phyloP scores from a whole-genome alignment of 2,888 invertebrate species.

The Lacanobia wlatinum region DNA sequence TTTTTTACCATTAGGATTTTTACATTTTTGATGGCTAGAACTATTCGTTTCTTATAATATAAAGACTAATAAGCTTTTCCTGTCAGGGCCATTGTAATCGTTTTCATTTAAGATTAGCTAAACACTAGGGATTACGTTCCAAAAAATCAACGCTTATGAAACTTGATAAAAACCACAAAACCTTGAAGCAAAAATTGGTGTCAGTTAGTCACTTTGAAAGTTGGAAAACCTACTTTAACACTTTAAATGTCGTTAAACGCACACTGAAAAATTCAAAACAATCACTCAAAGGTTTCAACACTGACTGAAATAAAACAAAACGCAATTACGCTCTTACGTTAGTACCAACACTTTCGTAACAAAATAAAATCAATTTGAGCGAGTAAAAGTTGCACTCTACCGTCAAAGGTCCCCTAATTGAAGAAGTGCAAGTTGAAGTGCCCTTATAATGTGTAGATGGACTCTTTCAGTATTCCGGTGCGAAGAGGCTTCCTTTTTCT shows the following conservation, averaged over 20 bases:
- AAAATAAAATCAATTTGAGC: constrained; percentile 21
- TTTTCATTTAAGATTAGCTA: too few relatives aligned
- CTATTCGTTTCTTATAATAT: too few relatives aligned
- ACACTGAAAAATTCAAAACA: neutral
- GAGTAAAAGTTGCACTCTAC: constrained; percentile 23
- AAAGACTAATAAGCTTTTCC: too few relatives aligned
- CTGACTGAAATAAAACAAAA: neutral
- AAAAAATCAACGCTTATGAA: too few relatives aligned
- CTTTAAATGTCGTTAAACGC: neutral
- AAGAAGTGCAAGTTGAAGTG: constrained; percentile 35
- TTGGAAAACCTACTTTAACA: too few relatives aligned
- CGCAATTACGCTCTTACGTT: neutral
- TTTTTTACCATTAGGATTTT: too few relatives aligned
- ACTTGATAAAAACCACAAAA: too few relatives aligned
- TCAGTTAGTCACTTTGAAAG: too few relatives aligned
- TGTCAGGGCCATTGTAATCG: too few relatives aligned
- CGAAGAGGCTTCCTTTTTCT: neutral
- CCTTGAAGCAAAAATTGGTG: too few relatives aligned
- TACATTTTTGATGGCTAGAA: too few relatives aligned
- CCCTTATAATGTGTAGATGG: neutral
- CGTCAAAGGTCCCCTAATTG: constrained; percentile 35
- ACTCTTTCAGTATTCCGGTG: neutral
- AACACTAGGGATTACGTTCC: too few relatives aligned
- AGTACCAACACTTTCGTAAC: neutral
- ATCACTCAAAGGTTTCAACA: neutral